These are phyloP conservation scores for Trichogramma evanescens DNA, from an alignment of 2,888 invertebrate species.

Conservation along the genomic window DNA sequence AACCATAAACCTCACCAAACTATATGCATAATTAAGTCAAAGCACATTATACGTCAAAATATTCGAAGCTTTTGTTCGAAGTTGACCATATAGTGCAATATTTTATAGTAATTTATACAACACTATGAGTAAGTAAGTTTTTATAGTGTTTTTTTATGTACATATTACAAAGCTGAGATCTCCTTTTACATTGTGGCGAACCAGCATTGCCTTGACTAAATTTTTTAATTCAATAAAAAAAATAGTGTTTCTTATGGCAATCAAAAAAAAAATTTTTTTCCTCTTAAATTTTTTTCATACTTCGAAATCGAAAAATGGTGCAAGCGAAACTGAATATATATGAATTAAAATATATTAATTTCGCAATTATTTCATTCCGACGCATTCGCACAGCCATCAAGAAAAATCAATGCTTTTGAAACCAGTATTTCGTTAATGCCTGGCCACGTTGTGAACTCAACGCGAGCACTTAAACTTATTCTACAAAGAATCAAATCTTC, in stretches of 20 bases:
- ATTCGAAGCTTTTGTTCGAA: too few species aligned
- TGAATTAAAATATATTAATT: constrained; percentile 5
- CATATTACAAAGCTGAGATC: constrained; percentile 23
- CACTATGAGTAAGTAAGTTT: constrained; percentile 19
- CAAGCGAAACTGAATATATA: too few species aligned
- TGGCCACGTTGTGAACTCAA: neutral
- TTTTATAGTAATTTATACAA: constrained; percentile 22
- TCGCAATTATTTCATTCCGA: constrained; percentile 1
- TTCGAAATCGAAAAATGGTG: too few species aligned
- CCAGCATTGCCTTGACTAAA: neutral
- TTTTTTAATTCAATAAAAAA: neutral
- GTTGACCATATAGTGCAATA: neutral
- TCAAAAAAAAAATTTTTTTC: neutral
- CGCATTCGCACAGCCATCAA: constrained; percentile 1
- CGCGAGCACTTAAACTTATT: constrained; percentile 8
- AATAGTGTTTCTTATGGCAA: neutral
- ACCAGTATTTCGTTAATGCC: too few species aligned
- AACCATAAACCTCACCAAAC: constrained; percentile 29
- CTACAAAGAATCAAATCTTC: constrained; percentile 16
- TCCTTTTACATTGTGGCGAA: constrained; percentile 13
- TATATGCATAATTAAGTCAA: constrained; percentile 1
- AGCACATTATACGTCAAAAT: too few species aligned
- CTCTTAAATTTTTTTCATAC: neutral
- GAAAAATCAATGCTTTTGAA: neutral
- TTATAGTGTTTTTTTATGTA: constrained; percentile 16